Evolutionary conservation across 2,797 vertebrate species (phyloP).

Genomic region (Huso huso): DNA sequence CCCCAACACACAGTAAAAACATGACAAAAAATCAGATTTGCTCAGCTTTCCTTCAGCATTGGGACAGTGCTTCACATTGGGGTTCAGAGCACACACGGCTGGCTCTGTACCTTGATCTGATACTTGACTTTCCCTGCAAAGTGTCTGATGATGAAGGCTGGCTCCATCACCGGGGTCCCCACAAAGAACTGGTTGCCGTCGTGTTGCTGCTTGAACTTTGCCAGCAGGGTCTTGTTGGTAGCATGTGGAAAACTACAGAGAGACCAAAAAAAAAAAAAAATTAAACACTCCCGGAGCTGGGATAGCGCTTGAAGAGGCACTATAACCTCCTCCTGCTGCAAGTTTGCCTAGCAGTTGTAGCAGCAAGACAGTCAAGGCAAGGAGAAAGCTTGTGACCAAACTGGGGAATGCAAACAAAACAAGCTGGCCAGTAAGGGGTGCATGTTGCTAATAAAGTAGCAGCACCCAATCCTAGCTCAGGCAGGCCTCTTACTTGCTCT

Average conservation of each 20-base stretch:
- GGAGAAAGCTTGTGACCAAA: not conserved
- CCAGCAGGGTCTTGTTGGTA: conserved; percentile 73
- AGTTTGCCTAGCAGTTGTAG: not conserved
- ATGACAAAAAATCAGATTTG: no score
- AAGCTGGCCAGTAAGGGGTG: not conserved
- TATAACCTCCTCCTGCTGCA: conserved; percentile 11
- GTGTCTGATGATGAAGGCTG: conserved; percentile 79
- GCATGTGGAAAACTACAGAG: conserved; percentile 69
- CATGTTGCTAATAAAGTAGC: not conserved
- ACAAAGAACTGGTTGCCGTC: conserved; percentile 73
- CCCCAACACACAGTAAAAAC: no score
- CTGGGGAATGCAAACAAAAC: no score
- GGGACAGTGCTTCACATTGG: no score
- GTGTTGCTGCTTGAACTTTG: conserved; percentile 81
- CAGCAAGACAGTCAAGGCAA: not conserved
- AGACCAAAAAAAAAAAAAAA: conserved; percentile 7
- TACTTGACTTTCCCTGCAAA: conserved; percentile 87
- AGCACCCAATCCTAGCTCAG: not conserved
- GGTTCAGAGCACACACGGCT: not conserved
- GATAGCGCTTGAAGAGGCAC: not conserved
- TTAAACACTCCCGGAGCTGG: conserved; percentile 2
- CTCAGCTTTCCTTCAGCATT: no score
- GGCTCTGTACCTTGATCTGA: conserved; percentile 72
- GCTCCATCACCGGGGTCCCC: conserved; percentile 64
- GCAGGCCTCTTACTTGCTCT: conserved; percentile 71